phyloP scores from a whole-genome alignment of 2,113 vertebrate genomes.

The Chloropsis cyanopogon region DNA sequence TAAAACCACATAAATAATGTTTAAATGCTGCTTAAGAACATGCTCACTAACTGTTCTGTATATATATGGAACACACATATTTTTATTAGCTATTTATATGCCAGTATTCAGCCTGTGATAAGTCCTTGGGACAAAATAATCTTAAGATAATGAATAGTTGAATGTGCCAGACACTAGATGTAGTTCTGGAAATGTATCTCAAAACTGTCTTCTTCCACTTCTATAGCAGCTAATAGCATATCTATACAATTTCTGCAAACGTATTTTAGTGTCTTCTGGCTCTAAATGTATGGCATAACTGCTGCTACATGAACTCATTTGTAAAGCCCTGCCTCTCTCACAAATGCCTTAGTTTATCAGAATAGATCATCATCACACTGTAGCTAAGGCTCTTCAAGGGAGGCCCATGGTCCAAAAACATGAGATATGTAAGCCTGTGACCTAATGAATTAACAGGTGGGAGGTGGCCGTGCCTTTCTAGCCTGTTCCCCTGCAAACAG shows the following conservation, averaged over 20 bases:
- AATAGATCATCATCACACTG: neutral
- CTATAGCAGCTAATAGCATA: neutral
- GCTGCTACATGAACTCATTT: neutral
- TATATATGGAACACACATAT: neutral
- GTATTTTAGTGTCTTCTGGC: neutral
- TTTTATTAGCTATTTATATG: neutral
- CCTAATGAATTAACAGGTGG: neutral
- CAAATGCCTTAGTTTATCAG: neutral
- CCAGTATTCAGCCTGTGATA: neutral
- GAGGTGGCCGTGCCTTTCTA: neutral
- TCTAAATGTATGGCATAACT: neutral
- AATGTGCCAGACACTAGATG: neutral
- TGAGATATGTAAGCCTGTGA: rapidly evolving
- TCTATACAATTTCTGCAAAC: neutral
- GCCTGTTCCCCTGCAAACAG: neutral
- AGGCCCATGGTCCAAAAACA: neutral
- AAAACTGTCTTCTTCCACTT: neutral
- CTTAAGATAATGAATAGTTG: neutral
- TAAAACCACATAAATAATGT: slow-evolving; percentile 26
- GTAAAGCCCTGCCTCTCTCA: neutral
- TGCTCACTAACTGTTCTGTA: neutral
- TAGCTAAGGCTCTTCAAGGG: neutral
- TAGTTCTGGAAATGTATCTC: neutral
- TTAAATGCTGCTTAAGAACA: neutral
- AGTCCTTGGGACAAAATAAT: neutral